Evolutionary conservation across 1,140 invertebrate genomes (phyloP), one percentile per base, ranked within the genome.

Genomic region (Ostrea edulis): DNA sequence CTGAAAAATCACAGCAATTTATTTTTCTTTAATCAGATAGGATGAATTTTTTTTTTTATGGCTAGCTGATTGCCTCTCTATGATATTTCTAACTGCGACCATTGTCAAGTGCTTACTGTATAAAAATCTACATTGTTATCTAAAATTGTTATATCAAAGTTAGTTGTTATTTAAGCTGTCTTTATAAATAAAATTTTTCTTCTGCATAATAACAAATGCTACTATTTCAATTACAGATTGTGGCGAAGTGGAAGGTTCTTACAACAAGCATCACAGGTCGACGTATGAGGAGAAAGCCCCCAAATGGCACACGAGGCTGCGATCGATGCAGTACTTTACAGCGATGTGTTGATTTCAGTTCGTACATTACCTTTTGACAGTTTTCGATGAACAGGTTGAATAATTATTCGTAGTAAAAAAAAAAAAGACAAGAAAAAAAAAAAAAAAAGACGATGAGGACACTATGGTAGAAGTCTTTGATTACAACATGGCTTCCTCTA

Each of bases 331-430:
- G 22, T 71, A 71, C 68, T 71, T 29, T 35, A 71, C 68, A 22
- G 22, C 68, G 22, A 22, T 71, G 14, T 29, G 22, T 71, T 71
- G 22, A 71, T 35, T 71, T 29, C 22, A 29, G 29, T 22, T n/a
- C 68, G 68, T 71, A 25, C 29, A 71, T 71, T 71, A 71, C 25
- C 68, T 29, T 71, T 29, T 71, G 68, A 25, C 68, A 71, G 68
- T 29, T 71, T 71, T 58, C 55, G 55, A 58, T 71, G 68, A 71
- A 71, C 68, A 71, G 68, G 68, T 71, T 71, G 68, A 71, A 12
- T 71, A 71, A 71, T 25, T 71, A 71, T 55, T 55, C 17, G 54
- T 55, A 55, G 54, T 3, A 55, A 17, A 55, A 55, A 20, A 17
- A 58, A 44, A 44, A 44, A 2, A 44, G 5, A 44, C 1, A 44